These are phyloP conservation scores for Anastrepha ludens DNA, from an alignment of 1,140 invertebrate species.

Conservation along the genomic window DNA sequence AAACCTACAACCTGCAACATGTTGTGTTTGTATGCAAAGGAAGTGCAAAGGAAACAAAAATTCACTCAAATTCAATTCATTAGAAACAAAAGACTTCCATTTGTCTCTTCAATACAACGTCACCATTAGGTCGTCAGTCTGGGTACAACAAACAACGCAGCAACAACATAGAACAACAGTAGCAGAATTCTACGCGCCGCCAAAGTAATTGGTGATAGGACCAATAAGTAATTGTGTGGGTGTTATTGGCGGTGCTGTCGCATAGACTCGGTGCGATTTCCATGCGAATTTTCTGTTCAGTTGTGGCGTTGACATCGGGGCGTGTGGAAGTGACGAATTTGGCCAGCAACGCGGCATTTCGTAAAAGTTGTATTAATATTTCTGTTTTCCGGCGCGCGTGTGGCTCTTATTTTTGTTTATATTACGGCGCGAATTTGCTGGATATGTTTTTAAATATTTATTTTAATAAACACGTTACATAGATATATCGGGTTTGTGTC, in stretches of 20 bases:
- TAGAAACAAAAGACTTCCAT: neutral
- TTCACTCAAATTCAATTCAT: neutral
- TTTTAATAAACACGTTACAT: too few species aligned
- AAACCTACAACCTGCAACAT: neutral
- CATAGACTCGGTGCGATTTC: neutral
- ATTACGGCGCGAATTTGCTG: too few species aligned
- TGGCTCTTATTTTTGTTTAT: neutral
- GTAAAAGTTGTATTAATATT: neutral
- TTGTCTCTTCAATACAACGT: neutral
- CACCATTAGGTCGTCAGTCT: neutral
- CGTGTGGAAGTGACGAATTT: slow-evolving; percentile 11
- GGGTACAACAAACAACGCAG: neutral
- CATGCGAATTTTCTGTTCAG: slow-evolving; percentile 44
- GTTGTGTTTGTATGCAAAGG: neutral
- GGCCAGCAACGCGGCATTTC: neutral
- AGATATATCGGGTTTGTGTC: too few species aligned
- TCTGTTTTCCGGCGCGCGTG: neutral
- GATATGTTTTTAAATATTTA: too few species aligned
- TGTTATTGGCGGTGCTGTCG: neutral
- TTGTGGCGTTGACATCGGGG: slow-evolving; percentile 20
- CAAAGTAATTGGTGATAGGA: neutral
- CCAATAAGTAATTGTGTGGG: neutral
- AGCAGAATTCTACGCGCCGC: neutral
- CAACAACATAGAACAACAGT: neutral
- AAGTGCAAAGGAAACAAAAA: neutral